These are phyloP conservation scores for Lacerta bilineata DNA, from an alignment of 2,797 vertebrate species.

Conservation along the genomic window DNA sequence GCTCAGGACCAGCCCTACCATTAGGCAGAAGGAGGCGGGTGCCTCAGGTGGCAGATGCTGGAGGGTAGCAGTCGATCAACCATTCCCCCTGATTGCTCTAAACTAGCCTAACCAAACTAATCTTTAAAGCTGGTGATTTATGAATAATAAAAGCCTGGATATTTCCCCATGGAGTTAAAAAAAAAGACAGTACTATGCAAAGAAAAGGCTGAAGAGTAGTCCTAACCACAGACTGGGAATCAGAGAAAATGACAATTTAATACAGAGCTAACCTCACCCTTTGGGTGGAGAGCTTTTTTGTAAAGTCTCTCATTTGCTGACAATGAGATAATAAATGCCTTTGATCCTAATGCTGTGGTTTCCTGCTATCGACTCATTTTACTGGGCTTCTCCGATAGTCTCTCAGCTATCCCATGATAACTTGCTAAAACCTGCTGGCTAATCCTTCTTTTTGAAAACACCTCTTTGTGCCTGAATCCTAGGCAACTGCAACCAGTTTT, in stretches of 20 bases:
- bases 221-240: constrained; percentile 52
- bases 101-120: constrained; percentile 19
- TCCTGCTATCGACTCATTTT: constrained; percentile 25
- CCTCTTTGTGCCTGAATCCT: background rate
- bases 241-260: constrained; percentile 56
- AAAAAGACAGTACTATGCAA: constrained; percentile 20
- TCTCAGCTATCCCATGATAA: constrained; percentile 9
- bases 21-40: no score
- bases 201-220: constrained; percentile 51
- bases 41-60: no score
- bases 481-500: rapidly evolving
- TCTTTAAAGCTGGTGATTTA: constrained; percentile 35
- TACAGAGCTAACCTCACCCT: constrained; percentile 30
- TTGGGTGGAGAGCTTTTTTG: constrained; percentile 41
- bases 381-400: constrained; percentile 2
- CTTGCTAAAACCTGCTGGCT: constrained; percentile 18
- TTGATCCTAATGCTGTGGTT: background rate
- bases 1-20: background rate
- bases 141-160: constrained; percentile 23
- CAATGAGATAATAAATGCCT: constrained; percentile 4
- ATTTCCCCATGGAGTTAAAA: background rate
- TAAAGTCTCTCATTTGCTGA: constrained; percentile 14
- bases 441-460: background rate
- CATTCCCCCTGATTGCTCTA: no score
- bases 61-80: no score